Conservation (phyloP, 2,797 vertebrate genomes). For the Lacerta viridis region DNA sequence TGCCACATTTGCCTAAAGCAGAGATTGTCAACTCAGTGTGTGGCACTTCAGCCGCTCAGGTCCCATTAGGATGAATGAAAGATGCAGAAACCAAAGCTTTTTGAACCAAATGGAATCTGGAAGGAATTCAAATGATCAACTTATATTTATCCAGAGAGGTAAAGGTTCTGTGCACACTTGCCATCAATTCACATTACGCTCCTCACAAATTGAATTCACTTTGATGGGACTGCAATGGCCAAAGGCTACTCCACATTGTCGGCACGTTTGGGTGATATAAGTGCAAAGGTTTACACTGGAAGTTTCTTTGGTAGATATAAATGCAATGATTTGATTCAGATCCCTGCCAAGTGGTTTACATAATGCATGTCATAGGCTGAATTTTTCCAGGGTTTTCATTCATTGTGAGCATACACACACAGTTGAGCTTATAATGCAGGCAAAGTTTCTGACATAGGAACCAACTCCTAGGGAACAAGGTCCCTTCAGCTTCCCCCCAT, state of each 20-base stretch:
- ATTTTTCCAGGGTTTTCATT: slow-evolving; percentile 23
- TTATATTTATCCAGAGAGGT: slow-evolving; percentile 44
- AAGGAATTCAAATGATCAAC: slow-evolving; percentile 35
- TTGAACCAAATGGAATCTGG: slow-evolving; percentile 27
- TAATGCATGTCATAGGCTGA: neutral
- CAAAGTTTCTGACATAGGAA: neutral
- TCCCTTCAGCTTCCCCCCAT: too few relatives aligned
- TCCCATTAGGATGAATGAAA: slow-evolving; percentile 39
- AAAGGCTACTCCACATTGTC: slow-evolving; percentile 5
- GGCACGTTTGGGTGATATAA: slow-evolving; percentile 8
- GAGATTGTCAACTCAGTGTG: slow-evolving; percentile 23
- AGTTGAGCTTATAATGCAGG: neutral
- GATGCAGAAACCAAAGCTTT: slow-evolving; percentile 32
- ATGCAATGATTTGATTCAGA: neutral
- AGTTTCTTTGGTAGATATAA: slow-evolving; percentile 2
- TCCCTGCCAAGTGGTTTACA: slow-evolving; percentile 33
- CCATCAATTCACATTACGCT: slow-evolving; percentile 42
- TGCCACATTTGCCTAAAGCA: neutral
- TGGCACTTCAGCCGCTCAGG: slow-evolving; percentile 20
- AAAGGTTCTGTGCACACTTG: slow-evolving; percentile 20
- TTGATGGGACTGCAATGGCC: slow-evolving; percentile 49
- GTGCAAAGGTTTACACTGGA: neutral
- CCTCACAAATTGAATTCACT: slow-evolving; percentile 52
- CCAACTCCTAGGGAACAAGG: too few relatives aligned
- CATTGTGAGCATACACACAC: neutral